phyloP scores from a whole-genome alignment of 2,797 vertebrate genomes.

The Cygnus olor region DNA sequence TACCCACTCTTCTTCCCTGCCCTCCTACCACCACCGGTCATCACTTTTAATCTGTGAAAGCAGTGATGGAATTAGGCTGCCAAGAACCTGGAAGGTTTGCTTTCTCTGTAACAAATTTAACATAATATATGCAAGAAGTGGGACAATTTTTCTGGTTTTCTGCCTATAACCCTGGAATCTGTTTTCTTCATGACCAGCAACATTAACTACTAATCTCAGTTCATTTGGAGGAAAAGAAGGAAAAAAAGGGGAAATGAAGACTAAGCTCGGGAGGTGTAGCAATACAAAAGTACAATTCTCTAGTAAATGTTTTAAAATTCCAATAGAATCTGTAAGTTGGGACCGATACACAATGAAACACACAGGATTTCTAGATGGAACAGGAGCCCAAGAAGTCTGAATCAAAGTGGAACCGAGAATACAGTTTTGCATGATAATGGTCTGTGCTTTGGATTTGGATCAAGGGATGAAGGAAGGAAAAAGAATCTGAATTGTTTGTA shows the following conservation, averaged over 20 bases:
- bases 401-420: not conserved
- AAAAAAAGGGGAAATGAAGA: not conserved
- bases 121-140: not conserved
- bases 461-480: not conserved
- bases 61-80: constrained; percentile 35
- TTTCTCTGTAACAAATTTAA: constrained; percentile 32
- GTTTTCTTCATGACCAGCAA: not conserved
- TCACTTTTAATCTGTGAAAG: constrained; percentile 16
- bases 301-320: not conserved
- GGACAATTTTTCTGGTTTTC: constrained; percentile 10
- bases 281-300: not conserved
- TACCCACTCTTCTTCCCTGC: constrained; percentile 2
- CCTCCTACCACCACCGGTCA: not conserved
- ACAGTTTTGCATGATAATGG: not conserved
- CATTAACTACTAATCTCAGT: not conserved
- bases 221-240: not conserved
- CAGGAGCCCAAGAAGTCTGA: not conserved
- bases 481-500: not conserved
- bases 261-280: not conserved
- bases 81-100: not conserved
- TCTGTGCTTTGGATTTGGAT: not conserved
- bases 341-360: not conserved
- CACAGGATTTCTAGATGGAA: not conserved
- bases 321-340: not conserved
- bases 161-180: not conserved